phyloP scores from a whole-genome alignment of 2,888 invertebrate species.

The Pyrrhosoma nymphula region DNA sequence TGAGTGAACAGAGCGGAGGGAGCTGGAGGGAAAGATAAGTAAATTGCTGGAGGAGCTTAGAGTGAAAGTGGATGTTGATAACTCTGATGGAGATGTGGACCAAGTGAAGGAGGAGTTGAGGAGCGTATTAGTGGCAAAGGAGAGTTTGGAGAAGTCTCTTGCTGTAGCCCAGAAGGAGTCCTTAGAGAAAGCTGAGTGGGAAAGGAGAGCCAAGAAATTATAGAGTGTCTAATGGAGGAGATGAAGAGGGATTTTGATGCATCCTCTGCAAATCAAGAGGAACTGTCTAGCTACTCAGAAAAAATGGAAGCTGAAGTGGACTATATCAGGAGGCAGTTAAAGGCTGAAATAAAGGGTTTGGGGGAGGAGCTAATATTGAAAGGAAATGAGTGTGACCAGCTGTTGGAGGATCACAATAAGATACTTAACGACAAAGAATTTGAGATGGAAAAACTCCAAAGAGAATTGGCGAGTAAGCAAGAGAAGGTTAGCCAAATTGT shows the following conservation, averaged over 20 bases:
- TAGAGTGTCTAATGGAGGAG: conserved; percentile 50
- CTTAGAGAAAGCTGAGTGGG: conserved; percentile 68
- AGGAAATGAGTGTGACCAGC: conserved; percentile 41
- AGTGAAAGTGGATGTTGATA: conserved; percentile 25
- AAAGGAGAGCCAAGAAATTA: conserved; percentile 68
- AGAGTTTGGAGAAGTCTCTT: conserved; percentile 70
- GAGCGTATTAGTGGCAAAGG: conserved; percentile 30
- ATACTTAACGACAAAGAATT: conserved; percentile 28
- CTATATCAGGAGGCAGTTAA: conserved; percentile 26
- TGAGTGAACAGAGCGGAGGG: conserved; percentile 68
- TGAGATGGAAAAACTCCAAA: conserved; percentile 61
- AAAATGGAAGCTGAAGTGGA: conserved; percentile 53
- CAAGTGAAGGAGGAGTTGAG: conserved; percentile 65
- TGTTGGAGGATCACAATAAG: conserved; percentile 39
- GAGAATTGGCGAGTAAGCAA: conserved; percentile 60
- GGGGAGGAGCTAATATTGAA: conserved; percentile 41
- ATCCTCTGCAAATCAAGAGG: conserved; percentile 69
- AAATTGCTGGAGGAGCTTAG: conserved; percentile 60
- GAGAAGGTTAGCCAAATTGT: conserved; percentile 69
- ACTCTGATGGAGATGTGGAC: conserved; percentile 68
- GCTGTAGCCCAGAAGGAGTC: conserved; percentile 68
- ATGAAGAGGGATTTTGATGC: conserved; percentile 68
- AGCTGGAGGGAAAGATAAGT: background rate
- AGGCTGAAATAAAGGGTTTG: conserved; percentile 38
- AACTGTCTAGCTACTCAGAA: conserved; percentile 57